Evolutionary conservation across 2,888 invertebrate genomes (phyloP).

Genomic region (Petrolisthes manimaculis): DNA sequence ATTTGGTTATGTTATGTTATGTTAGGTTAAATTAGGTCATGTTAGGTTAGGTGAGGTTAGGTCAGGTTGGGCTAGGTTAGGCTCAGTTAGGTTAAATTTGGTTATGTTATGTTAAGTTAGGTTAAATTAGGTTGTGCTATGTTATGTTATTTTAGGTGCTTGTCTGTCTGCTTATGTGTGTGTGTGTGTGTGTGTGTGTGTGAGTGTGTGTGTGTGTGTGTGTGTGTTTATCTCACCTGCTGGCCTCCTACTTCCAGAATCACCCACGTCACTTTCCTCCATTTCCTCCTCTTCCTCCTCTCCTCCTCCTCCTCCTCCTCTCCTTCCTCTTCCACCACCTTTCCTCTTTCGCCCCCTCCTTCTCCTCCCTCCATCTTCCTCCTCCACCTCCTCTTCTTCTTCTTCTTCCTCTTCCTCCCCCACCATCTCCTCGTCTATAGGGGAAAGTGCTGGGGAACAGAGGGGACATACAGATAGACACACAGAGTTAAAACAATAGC

Average conservation of each 20-base stretch:
- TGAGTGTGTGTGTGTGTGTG: background rate
- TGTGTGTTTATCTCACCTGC: background rate
- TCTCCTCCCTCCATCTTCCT: conserved; percentile 1
- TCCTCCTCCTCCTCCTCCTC: background rate
- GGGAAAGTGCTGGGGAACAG: background rate
- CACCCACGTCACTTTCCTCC: background rate
- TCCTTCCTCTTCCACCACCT: background rate
- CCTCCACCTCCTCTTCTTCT: background rate
- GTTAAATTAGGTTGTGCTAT: too few species aligned
- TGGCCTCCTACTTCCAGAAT: background rate
- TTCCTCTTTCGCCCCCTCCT: conserved; percentile 13
- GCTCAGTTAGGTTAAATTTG: too few species aligned
- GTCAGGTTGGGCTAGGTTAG: too few species aligned
- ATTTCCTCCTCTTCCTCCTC: background rate
- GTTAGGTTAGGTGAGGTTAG: too few species aligned
- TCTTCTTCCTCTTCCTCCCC: conserved; percentile 17
- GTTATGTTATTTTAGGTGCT: too few species aligned
- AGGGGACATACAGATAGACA: background rate
- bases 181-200: background rate
- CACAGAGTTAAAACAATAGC: too few species aligned
- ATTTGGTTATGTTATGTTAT: too few species aligned
- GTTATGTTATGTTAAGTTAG: too few species aligned
- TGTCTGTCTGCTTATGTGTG: background rate
- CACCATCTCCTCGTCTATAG: too few species aligned
- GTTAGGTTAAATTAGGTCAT: too few species aligned